These are phyloP conservation scores for Entomobrya proxima DNA, from an alignment of 2,888 invertebrate genomes.

Conservation along the genomic window DNA sequence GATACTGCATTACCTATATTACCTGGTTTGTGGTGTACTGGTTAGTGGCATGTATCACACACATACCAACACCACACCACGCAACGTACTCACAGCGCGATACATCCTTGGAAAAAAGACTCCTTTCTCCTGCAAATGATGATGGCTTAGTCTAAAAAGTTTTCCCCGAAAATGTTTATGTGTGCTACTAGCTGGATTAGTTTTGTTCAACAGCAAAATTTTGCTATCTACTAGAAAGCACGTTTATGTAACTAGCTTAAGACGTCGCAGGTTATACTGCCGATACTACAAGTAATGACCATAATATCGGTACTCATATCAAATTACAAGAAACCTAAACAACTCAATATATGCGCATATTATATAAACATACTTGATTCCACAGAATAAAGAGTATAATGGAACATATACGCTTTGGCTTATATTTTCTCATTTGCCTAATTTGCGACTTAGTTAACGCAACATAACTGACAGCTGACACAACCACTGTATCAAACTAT, in stretches of 20 bases:
- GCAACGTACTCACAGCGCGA: not conserved
- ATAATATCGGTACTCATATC: not conserved
- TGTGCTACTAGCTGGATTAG: not conserved
- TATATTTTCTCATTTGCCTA: conserved; percentile 18
- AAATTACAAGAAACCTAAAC: not conserved
- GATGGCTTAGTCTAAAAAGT: not conserved
- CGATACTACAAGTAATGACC: not conserved
- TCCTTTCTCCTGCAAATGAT: not conserved
- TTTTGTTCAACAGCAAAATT: conserved; percentile 14
- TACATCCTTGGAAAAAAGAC: not conserved
- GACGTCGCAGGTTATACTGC: not conserved
- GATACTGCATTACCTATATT: conserved; percentile 34
- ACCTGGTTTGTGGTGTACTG: conserved; percentile 11
- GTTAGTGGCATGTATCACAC: not conserved
- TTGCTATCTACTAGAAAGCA: not conserved
- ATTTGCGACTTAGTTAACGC: conserved; percentile 8
- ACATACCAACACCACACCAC: not conserved
- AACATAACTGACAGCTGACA: conserved; percentile 30
- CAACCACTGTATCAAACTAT: not conserved
- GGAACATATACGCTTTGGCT: not conserved
- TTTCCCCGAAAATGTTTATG: not conserved
- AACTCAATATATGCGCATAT: not conserved
- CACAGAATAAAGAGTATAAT: not conserved
- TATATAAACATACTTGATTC: not conserved
- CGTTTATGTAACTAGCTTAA: not conserved